A percentile compares a stretch with the other conserved stretches of the same genome.
Conservation (phyloP, 2,113 vertebrate genomes). For the Petrocephalus microphthalmus region DNA sequence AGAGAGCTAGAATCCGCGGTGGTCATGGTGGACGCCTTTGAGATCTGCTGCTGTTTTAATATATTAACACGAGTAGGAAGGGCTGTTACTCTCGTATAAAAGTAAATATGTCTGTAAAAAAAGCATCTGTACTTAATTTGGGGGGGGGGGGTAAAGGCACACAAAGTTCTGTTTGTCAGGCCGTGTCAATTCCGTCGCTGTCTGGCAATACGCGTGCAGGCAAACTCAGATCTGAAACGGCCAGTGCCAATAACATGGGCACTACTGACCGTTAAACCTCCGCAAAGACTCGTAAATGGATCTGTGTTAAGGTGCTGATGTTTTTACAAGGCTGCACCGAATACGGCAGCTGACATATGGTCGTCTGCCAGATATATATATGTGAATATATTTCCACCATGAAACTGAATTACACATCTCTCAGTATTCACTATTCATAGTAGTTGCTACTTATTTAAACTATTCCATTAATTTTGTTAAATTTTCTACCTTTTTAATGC, state of each 20-base stretch:
- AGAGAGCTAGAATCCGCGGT: constrained; percentile 14
- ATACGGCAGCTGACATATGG: not conserved
- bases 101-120: constrained; percentile 32
- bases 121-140: constrained; percentile 21
- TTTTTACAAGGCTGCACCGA: not conserved
- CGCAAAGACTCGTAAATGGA: not conserved
- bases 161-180: not conserved
- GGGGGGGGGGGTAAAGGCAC: not conserved
- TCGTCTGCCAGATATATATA: not conserved
- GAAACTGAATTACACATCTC: not conserved
- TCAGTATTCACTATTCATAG: not conserved
- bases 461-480: not conserved
- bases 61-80: not conserved
- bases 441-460: not conserved
- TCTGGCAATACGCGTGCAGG: constrained; percentile 25
- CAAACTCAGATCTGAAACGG: not conserved
- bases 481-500: not conserved
- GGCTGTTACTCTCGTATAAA: constrained; percentile 21
- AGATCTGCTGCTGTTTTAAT: constrained; percentile 43
- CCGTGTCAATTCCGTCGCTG: constrained; percentile 30
- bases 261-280: not conserved
- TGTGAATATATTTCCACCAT: not conserved
- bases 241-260: not conserved
- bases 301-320: not conserved
- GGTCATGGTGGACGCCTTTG: constrained; percentile 60